Evolutionary conservation across 2,888 invertebrate genomes (phyloP).

Genomic region (Diloba caeruleocephala): DNA sequence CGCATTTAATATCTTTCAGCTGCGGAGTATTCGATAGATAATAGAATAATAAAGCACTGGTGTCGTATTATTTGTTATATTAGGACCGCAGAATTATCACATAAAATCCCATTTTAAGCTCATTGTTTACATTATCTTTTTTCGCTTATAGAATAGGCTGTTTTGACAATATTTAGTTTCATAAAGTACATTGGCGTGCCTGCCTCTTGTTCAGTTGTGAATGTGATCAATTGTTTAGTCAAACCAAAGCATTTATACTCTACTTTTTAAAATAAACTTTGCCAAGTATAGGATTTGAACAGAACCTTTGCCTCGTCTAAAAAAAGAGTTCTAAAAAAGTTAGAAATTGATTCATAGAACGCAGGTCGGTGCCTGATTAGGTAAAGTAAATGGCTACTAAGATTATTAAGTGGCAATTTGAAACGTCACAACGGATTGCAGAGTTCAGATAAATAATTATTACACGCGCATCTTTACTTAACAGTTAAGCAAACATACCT

Average conservation of each 20-base stretch:
- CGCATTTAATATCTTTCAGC: too few species aligned
- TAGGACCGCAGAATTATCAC: too few species aligned
- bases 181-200: slow-evolving; percentile 3
- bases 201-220: background rate
- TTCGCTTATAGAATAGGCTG: background rate
- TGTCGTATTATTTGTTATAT: too few species aligned
- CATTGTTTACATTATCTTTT: background rate
- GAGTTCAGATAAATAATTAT: background rate
- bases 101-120: too few species aligned
- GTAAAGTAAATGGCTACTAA: slow-evolving; percentile 1
- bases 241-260: background rate
- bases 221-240: background rate
- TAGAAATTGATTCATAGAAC: slow-evolving; percentile 18
- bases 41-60: too few species aligned
- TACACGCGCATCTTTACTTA: too few species aligned
- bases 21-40: too few species aligned
- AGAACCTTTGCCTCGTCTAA: background rate
- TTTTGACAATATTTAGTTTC: slow-evolving; percentile 7
- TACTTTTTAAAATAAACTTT: background rate
- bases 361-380: slow-evolving; percentile 34
- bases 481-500: too few species aligned
- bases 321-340: background rate
- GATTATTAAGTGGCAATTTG: background rate
- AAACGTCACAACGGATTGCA: slow-evolving; percentile 5
- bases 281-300: background rate